Conservation (phyloP, 2,797 vertebrate genomes). For the Chlorospingus semifuscus region DNA sequence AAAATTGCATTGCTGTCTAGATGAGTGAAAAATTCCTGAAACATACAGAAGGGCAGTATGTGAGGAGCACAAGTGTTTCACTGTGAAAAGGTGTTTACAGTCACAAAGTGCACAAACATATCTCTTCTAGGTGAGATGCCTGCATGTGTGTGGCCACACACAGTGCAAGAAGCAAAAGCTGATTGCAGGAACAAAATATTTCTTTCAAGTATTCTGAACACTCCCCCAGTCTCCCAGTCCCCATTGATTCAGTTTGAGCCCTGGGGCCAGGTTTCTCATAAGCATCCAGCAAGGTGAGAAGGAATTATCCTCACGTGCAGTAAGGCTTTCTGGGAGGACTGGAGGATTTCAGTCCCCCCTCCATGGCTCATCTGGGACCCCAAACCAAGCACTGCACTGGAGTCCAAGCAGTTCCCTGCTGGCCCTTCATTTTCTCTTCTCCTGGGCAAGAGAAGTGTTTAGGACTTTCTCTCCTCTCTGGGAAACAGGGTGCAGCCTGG, state of each 20-base stretch:
- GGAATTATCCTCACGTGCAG: accelerated
- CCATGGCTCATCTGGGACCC: not conserved
- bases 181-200: not conserved
- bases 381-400: accelerated
- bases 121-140: not conserved
- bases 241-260: not conserved
- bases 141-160: not conserved
- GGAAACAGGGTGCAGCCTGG: not conserved
- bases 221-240: not conserved
- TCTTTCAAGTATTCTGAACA: not conserved
- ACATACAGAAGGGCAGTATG: not conserved
- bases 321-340: not conserved
- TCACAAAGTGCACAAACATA: not conserved
- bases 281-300: not conserved
- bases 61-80: not conserved
- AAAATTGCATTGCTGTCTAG: conserved; percentile 16
- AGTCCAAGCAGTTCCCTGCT: not conserved
- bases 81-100: conserved; percentile 5
- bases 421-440: not conserved
- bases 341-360: not conserved
- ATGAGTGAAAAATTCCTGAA: conserved; percentile 53
- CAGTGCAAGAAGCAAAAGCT: conserved; percentile 10
- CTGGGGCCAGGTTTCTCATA: not conserved
- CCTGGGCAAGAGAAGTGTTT: not conserved
- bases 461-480: not conserved